These are phyloP conservation scores for Danio aesculapii DNA, from an alignment of 2,797 vertebrate genomes.

Conservation along the genomic window DNA sequence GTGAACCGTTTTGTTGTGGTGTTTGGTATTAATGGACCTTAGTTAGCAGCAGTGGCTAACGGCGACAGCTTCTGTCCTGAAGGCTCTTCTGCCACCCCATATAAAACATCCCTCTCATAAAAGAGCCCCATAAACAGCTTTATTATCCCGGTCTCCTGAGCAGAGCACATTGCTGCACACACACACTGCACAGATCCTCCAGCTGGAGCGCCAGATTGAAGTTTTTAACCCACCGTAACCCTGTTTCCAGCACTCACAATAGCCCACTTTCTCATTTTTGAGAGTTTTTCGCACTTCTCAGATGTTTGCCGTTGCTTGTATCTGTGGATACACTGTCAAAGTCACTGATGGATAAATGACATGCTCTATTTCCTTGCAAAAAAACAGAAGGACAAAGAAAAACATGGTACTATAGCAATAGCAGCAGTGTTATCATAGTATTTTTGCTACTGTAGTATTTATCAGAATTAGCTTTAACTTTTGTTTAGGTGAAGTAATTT, in stretches of 20 bases:
- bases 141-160: constrained; percentile 27
- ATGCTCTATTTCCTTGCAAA: not conserved
- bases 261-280: not conserved
- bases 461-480: not conserved
- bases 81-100: constrained; percentile 4
- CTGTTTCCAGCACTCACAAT: not conserved
- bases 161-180: constrained; percentile 13
- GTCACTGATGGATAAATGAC: not conserved
- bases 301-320: not conserved
- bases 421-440: not conserved
- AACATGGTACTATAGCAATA: not conserved
- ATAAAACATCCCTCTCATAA: constrained; percentile 52
- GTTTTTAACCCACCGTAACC: constrained; percentile 21
- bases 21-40: constrained; percentile 13
- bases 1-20: constrained; percentile 5
- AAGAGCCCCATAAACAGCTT: constrained; percentile 49
- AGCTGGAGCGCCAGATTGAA: constrained; percentile 33
- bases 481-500: not conserved
- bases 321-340: not conserved
- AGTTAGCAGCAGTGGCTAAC: constrained; percentile 34
- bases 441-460: not conserved
- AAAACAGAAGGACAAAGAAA: not conserved
- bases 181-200: constrained; percentile 1
- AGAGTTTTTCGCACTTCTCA: not conserved
- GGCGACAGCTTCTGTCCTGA: constrained; percentile 8